Percentiles rank a stretch among this genome's conserved stretches.
Evolutionary conservation across 1,140 invertebrate genomes (phyloP).

Genomic region (Antheraea mylitta): DNA sequence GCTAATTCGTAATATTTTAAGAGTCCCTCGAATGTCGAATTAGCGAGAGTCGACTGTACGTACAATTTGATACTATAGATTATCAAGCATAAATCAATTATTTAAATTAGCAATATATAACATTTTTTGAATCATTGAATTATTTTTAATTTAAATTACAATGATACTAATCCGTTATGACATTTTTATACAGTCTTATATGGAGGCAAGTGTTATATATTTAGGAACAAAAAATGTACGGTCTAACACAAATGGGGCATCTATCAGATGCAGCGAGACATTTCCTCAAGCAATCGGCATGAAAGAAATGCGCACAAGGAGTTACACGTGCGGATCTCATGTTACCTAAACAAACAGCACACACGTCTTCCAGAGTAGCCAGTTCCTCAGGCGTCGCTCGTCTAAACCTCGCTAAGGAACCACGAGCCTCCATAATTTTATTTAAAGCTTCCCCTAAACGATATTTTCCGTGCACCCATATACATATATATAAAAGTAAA

Average conservation of each 20-base stretch:
- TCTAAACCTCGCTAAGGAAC: constrained; percentile 81
- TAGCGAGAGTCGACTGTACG: no score
- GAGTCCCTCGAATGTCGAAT: no score
- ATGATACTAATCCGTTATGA: no score
- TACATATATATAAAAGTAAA: constrained; percentile 83
- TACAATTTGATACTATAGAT: no score
- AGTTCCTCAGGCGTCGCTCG: constrained; percentile 83
- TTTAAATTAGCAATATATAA: no score
- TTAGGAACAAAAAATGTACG: constrained; percentile 65
- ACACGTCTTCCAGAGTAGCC: constrained; percentile 85
- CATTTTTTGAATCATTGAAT: no score
- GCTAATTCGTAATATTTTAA: no score
- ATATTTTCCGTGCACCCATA: constrained; percentile 83
- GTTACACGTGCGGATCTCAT: constrained; percentile 86
- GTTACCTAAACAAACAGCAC: constrained; percentile 85
- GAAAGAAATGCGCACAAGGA: constrained; percentile 88
- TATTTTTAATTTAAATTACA: no score
- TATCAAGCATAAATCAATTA: no score
- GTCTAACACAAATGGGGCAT: constrained; percentile 85
- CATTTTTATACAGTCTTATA: neutral
- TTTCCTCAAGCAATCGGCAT: constrained; percentile 85
- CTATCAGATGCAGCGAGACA: constrained; percentile 84
- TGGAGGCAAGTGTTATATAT: constrained; percentile 32
- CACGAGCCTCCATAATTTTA: constrained; percentile 80
- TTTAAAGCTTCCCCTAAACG: constrained; percentile 78